These are phyloP conservation scores for Cheilinus undulatus DNA, from an alignment of 2,113 vertebrate genomes.

Conservation along the genomic window DNA sequence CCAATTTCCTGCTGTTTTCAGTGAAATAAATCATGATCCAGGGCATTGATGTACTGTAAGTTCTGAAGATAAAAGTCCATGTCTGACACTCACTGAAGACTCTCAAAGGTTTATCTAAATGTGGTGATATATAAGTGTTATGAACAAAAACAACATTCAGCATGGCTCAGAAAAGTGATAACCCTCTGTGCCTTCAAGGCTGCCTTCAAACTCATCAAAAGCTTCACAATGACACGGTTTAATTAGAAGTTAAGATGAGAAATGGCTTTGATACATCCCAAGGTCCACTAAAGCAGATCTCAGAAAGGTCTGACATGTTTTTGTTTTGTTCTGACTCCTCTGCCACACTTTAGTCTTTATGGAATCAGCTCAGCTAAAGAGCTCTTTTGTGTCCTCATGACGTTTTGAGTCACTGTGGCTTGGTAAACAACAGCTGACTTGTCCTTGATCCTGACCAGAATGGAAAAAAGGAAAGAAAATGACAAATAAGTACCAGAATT, in stretches of 20 bases:
- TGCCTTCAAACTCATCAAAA: conserved; percentile 1
- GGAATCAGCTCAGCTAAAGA: neutral
- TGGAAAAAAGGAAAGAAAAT: neutral
- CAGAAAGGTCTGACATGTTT: neutral
- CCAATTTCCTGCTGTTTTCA: neutral
- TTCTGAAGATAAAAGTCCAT: neutral
- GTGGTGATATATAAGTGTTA: neutral
- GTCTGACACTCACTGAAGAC: neutral
- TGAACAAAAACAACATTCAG: too few species aligned
- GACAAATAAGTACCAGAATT: neutral
- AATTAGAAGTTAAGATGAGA: neutral
- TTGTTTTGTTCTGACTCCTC: neutral
- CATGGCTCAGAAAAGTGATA: neutral
- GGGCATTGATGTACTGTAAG: neutral
- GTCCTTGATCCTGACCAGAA: neutral
- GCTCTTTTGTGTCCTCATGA: neutral
- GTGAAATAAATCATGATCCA: neutral
- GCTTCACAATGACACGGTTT: too few species aligned
- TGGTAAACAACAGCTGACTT: neutral
- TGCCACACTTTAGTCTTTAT: neutral
- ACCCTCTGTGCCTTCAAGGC: neutral
- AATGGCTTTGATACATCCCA: neutral
- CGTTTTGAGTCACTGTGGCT: neutral
- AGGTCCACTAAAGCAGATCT: neutral
- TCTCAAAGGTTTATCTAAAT: neutral